Base-by-base conservation (phyloP, 2,888 invertebrate species). In the Catocala sponsa region DNA sequence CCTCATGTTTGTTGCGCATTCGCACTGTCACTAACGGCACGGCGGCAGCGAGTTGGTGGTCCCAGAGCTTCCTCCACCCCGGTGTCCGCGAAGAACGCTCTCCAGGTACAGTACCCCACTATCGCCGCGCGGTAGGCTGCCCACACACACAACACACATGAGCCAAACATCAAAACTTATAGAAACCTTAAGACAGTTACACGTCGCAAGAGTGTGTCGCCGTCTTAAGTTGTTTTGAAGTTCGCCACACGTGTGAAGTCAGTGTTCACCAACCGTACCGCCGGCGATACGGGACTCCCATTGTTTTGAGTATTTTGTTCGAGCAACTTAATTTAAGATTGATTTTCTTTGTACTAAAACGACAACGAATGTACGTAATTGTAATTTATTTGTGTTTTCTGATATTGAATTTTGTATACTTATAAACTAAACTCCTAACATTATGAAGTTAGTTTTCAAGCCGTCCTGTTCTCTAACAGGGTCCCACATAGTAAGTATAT, bases 101-200 rank as follows among this genome's bases (percentile, higher is more conserved):
- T 96, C 63, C 96, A 96, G 96, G 96, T 96, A 96, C 95, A 91
- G 88, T 95, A 94, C 86, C 84, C 92, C 73, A 91, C 91, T 65
- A 91, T 93, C 82, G 93, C 91, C 70, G 92, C 92, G 83, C 92
- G 94, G 91, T 95, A 95, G 84, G 83, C 82, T 76, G 44, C 72
- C 69, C 54, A 59, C 59, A 48, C 61, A 63, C 59, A 63, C 69
- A 76, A 61, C 59, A 57, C 59, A 65, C 74, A 75, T 86, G 89
- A 84, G 81, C 74, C 74, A 73, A 71, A 77, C 81, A 53, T 83
- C 85, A 88, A 68, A 81, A 81, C 71, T 48, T 33, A 51, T 59
- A 49, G 41, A 55, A 60, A 65, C 59, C 49, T 57, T 49, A 57
- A 38, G 47, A 51, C 59, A 9, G 13, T 35, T 33, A n/a, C 38